Evolutionary conservation across 2,888 invertebrate genomes (phyloP).

Genomic region (Lottia gigantea): DNA sequence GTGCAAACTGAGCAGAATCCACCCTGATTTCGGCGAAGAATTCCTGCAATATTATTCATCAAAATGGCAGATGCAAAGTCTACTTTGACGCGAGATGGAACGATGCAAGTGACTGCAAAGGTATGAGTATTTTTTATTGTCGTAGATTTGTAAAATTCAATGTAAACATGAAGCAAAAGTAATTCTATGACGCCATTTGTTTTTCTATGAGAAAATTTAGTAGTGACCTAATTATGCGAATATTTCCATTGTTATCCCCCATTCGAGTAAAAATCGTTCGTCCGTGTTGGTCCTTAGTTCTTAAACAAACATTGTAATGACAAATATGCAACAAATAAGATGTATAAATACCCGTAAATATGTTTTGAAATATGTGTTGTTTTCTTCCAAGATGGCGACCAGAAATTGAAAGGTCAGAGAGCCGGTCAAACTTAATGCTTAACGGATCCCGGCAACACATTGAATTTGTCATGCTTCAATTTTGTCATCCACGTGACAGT

Average conservation of each 20-base stretch:
- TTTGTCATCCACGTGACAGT: no score
- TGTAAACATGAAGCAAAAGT: slow-evolving; percentile 23
- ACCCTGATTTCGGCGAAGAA: slow-evolving; percentile 36
- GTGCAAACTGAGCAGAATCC: slow-evolving; percentile 51
- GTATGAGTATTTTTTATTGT: slow-evolving; percentile 33
- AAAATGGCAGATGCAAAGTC: slow-evolving; percentile 59
- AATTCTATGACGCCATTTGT: slow-evolving; percentile 29
- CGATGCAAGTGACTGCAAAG: slow-evolving; percentile 63
- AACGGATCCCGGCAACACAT: no score
- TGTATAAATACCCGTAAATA: no score
- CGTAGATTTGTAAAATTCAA: slow-evolving; percentile 22
- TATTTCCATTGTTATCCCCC: neutral
- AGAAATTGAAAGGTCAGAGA: no score
- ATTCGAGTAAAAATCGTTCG: neutral
- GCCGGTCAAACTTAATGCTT: no score
- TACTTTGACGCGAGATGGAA: slow-evolving; percentile 53
- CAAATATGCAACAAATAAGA: no score
- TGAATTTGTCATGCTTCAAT: no score
- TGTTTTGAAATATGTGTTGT: no score
- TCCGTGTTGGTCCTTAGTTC: no score
- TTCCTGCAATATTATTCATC: slow-evolving; percentile 36
- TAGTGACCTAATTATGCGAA: slow-evolving; percentile 26
- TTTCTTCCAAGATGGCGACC: no score
- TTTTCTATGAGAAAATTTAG: slow-evolving; percentile 1
- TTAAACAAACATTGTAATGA: no score